Percentiles rank a stretch among this genome's conserved stretches.
phyloP scores from a whole-genome alignment of 1,140 invertebrate genomes.

The Eurytemora carolleeae region DNA sequence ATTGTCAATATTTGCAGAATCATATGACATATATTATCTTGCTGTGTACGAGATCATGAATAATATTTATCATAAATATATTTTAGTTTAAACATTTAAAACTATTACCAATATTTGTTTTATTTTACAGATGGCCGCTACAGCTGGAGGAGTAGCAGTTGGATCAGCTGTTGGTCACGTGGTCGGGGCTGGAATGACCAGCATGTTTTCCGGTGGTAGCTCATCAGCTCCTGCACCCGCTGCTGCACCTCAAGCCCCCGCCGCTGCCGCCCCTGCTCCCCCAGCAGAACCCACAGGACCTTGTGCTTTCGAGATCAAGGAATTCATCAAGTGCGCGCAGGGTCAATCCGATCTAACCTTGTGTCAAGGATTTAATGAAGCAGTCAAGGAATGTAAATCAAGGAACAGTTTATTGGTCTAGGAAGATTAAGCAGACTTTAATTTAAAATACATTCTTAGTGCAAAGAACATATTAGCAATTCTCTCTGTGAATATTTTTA shows the following conservation, averaged over 20 bases:
- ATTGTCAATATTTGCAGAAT: too few relatives aligned
- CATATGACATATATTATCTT: too few relatives aligned
- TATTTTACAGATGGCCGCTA: conserved; percentile 36
- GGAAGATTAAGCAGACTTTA: too few relatives aligned
- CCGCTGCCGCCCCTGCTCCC: neutral
- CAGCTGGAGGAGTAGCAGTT: conserved; percentile 67
- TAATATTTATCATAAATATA: too few relatives aligned
- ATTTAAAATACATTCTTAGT: too few relatives aligned
- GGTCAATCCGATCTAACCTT: conserved; percentile 58
- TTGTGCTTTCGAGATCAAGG: conserved; percentile 69
- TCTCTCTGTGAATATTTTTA: too few relatives aligned
- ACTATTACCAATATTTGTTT: neutral
- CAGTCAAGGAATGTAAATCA: conserved; percentile 66
- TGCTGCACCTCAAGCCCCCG: neutral
- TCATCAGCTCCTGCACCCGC: neutral
- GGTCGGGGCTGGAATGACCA: conserved; percentile 59
- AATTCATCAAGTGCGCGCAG: conserved; percentile 69
- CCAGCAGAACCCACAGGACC: conserved; percentile 31
- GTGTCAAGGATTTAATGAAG: conserved; percentile 82
- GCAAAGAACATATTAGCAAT: too few relatives aligned
- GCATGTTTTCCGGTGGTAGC: conserved; percentile 37
- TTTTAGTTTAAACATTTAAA: too few relatives aligned
- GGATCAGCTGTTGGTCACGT: conserved; percentile 72
- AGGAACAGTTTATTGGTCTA: too few relatives aligned
- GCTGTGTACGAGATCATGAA: too few relatives aligned